Evolutionary conservation across 2,113 vertebrate species (phyloP).

Genomic region (Zapus hudsonius): DNA sequence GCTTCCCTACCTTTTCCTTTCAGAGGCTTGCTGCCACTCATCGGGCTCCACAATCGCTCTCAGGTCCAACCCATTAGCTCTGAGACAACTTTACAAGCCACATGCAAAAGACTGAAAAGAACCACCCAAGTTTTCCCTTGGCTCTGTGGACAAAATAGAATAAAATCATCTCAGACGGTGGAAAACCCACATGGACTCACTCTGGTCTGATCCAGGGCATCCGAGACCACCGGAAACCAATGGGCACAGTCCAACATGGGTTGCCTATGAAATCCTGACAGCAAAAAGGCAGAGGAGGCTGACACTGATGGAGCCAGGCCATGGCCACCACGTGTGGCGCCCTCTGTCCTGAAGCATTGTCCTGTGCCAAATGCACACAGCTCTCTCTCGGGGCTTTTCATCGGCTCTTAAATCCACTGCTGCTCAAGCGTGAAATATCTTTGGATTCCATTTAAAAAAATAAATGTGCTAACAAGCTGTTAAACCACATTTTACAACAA

Average conservation of each 20-base stretch:
- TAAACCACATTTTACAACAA: slow-evolving; percentile 78
- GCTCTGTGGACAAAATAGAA: slow-evolving; percentile 52
- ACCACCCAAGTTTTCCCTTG: slow-evolving; percentile 17
- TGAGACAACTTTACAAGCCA: slow-evolving; percentile 66
- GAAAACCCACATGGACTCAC: slow-evolving; percentile 55
- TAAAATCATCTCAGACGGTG: slow-evolving; percentile 45
- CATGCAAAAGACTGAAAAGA: slow-evolving; percentile 53
- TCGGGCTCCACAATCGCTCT: slow-evolving; percentile 55
- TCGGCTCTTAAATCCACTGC: slow-evolving; percentile 73
- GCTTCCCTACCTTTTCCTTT: slow-evolving; percentile 48
- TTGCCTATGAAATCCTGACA: slow-evolving; percentile 40
- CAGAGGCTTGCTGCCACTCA: slow-evolving; percentile 33
- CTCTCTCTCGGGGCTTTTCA: slow-evolving; percentile 64
- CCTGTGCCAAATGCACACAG: slow-evolving; percentile 27
- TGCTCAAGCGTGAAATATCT: slow-evolving; percentile 80
- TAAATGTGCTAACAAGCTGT: slow-evolving; percentile 78
- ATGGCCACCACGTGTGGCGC: not conserved
- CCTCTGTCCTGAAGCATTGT: slow-evolving; percentile 53
- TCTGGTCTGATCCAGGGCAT: slow-evolving; percentile 18
- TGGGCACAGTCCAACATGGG: not conserved
- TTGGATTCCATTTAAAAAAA: slow-evolving; percentile 77
- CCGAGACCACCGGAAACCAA: slow-evolving; percentile 57
- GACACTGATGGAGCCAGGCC: not conserved
- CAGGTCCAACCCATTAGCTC: slow-evolving; percentile 59
- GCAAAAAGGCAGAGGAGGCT: not conserved